Conservation (phyloP, 2,888 invertebrate species). For the Empis livida region DNA sequence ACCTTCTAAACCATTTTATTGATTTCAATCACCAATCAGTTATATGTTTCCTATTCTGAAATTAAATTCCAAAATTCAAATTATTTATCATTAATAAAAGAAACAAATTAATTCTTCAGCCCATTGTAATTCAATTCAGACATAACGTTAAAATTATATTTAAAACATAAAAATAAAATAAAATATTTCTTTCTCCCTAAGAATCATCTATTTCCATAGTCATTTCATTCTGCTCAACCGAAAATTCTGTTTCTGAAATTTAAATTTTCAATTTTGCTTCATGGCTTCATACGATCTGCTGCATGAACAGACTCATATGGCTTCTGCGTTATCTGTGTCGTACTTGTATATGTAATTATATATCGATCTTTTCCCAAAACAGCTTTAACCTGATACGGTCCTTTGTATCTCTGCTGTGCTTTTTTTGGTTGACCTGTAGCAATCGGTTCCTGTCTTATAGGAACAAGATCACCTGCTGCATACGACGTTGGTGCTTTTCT, state of each 20-base stretch:
- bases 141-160: no score
- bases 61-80: no score
- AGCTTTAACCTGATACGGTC: not conserved
- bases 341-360: not conserved
- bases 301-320: not conserved
- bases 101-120: no score
- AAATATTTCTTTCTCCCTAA: not conserved
- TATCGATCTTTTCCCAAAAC: not conserved
- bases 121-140: no score
- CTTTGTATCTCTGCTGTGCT: not conserved
- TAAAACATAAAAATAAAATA: no score
- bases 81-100: no score
- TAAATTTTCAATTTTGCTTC: not conserved
- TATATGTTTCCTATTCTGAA: no score
- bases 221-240: not conserved
- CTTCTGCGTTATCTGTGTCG: not conserved
- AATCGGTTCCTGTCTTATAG: not conserved
- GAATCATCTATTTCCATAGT: not conserved
- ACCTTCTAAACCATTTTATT: no score
- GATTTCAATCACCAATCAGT: no score
- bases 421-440: constrained; percentile 1
- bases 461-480: not conserved
- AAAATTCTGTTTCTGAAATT: not conserved
- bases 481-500: not conserved
- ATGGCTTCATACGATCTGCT: not conserved